phyloP scores from a whole-genome alignment of 2,113 vertebrate species.

The Antennarius striatus region DNA sequence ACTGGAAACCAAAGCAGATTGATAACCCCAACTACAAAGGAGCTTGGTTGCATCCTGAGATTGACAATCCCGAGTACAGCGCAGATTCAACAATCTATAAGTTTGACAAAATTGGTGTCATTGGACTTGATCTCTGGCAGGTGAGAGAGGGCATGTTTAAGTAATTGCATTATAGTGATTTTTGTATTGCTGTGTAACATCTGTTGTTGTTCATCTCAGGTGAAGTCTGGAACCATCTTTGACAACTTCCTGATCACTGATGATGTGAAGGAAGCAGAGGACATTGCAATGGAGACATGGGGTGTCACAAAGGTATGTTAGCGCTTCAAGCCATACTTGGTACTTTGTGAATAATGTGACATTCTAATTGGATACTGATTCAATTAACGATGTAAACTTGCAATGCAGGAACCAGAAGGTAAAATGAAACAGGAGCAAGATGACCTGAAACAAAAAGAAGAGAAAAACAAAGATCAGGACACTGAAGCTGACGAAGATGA shows the following conservation, averaged over 20 bases:
- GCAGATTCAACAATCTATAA: constrained; percentile 78
- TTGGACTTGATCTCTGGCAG: constrained; percentile 92
- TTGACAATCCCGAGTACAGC: constrained; percentile 80
- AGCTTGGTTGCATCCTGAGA: constrained; percentile 84
- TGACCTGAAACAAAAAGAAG: constrained; percentile 73
- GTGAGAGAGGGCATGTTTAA: constrained; percentile 55
- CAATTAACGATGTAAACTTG: background rate
- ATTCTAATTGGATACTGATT: background rate
- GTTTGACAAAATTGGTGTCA: constrained; percentile 80
- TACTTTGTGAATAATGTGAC: background rate
- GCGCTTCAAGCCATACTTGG: background rate
- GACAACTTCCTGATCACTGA: constrained; percentile 87
- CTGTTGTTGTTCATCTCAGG: constrained; percentile 62
- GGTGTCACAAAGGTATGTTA: constrained; percentile 80
- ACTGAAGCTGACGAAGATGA: constrained; percentile 61
- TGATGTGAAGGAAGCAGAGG: constrained; percentile 83
- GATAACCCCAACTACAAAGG: constrained; percentile 84
- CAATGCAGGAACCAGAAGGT: constrained; percentile 72
- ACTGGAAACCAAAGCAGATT: constrained; percentile 85
- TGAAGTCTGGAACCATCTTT: constrained; percentile 89
- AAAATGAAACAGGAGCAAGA: constrained; percentile 80
- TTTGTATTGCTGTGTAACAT: background rate
- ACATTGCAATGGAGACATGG: constrained; percentile 84
- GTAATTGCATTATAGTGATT: background rate
- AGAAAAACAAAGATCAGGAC: constrained; percentile 78